Base-by-base conservation (phyloP, 2,888 invertebrate genomes). In the Microchrysa polita region DNA sequence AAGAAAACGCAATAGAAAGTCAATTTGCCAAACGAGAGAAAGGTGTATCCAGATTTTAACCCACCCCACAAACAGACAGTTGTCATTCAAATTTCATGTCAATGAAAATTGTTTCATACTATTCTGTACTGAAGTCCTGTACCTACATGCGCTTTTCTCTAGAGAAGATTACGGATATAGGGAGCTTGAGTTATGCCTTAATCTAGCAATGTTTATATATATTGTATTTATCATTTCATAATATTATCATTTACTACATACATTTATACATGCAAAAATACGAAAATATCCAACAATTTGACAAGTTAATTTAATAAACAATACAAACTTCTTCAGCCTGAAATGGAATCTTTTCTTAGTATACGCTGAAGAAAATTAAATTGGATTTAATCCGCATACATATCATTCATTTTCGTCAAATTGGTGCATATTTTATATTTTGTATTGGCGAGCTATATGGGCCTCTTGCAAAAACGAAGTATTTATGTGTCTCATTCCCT, bases 381-480 rank as follows among this genome's bases (percentile, higher is more conserved):
- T 34, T 34, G 27, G 27, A 34, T 34, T 7, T 5, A 34, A 34
- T 34, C 27, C 27, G 7, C 4, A 5, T 34, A 34, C 27, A 7
- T n/a, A n/a, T n/a, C n/a, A n/a, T n/a, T n/a, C n/a, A n/a, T n/a
- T n/a, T n/a, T n/a, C n/a, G 81, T 81, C 80, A 81, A 81, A 81
- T 80, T 80, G 79, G 80, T 80, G 80, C 72, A 73, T 75, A 76
- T 74, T 76, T 76, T 72, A 75, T 69, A 76, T 77, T 77, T 75
- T 77, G 73, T 74, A 73, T 85, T 85, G 85, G 85, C 85, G 85
- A 85, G 85, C 85, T 85, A 85, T 84, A 85, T 85, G 85, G 85
- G 85, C 85, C 84, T 85, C 85, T 85, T 85, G 85, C 85, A 85
- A 85, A 85, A 85, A 85, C 85, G 85, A 85, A 85, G 85, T 84